phyloP scores from a whole-genome alignment of 2,797 vertebrate genomes.

The Phyllotis vaccarum region DNA sequence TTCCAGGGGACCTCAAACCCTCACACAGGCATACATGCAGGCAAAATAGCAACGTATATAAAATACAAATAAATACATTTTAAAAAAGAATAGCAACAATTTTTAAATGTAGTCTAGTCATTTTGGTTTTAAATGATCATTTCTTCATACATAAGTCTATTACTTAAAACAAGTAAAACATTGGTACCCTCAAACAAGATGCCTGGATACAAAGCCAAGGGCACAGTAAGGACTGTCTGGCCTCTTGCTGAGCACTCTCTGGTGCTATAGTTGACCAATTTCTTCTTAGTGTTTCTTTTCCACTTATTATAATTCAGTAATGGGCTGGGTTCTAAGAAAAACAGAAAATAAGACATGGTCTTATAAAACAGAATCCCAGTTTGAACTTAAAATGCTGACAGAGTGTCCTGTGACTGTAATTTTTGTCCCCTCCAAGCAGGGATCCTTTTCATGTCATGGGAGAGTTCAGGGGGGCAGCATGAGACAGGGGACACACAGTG shows the following conservation, averaged over 20 bases:
- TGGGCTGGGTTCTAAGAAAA: conserved; percentile 72
- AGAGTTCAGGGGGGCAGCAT: not conserved
- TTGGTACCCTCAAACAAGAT: conserved; percentile 11
- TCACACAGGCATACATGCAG: not conserved
- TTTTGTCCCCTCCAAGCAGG: conserved; percentile 27
- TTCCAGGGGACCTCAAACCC: not conserved
- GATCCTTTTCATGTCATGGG: conserved; percentile 71
- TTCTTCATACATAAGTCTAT: not conserved
- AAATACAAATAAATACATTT: not conserved
- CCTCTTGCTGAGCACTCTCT: conserved; percentile 36
- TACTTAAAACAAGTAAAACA: not conserved
- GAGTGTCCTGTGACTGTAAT: conserved; percentile 25
- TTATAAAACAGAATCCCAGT: conserved; percentile 59
- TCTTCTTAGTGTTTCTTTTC: conserved; percentile 39
- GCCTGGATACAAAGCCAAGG: conserved; percentile 39
- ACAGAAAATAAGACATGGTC: conserved; percentile 65
- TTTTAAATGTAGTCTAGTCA: conserved; percentile 50
- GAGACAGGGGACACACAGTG: not conserved
- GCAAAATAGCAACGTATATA: not conserved
- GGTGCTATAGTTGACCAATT: conserved; percentile 7
- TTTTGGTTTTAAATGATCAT: not conserved
- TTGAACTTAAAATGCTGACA: conserved; percentile 73
- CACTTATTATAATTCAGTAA: conserved; percentile 67
- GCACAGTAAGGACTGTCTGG: not conserved
- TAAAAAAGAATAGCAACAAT: not conserved